Base-by-base conservation (phyloP, 2,888 invertebrate genomes). In the Alsophila aescularia region DNA sequence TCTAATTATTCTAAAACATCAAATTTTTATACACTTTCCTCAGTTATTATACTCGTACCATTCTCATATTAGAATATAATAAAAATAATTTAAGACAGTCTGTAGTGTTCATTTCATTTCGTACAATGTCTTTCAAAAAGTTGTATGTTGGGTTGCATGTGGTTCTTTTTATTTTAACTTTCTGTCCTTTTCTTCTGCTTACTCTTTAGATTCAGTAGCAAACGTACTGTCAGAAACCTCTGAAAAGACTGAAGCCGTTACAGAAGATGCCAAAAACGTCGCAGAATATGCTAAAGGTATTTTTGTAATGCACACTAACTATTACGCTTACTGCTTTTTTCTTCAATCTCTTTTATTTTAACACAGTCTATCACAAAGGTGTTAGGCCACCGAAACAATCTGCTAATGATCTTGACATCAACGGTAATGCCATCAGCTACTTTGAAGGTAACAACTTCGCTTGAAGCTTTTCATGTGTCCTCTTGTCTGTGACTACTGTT, bases 141-240 rank as follows among this genome's bases (percentile, higher is more conserved):
- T 43, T 42, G 43, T 7, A 36, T 15, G 52, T 58, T 62, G 71
- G 71, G 63, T 65, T 72, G 79, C 80, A 77, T 74, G 77, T 35
- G 69, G 72, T 67, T 64, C 58, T 57, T 65, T 60, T 58, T 52
- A 24, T 31, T 58, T 47, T 63, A 52, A 31, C 9, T 18, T 32
- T 47, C 16, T 31, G 6, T 10, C 2, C 29, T 34, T 45, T 67
- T 64, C 53, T 66, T 66, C 58, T 64, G 67, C 76, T 76, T 75
- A 70, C 71, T 70, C 62, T 72, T 73, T 81, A 83, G 82, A 83
- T 72, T 72, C 77, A 58, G 62, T 83, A 76, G 72, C 73, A 69
- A 73, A 73, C 59, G 67, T 70, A 58, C 45, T 79, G 44, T 73
- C 68, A 70, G 72, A 66, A 57, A 60, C 67, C 31, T 52, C 69